phyloP scores from a whole-genome alignment of 2,888 invertebrate genomes.

The Callosobruchus maculatus region DNA sequence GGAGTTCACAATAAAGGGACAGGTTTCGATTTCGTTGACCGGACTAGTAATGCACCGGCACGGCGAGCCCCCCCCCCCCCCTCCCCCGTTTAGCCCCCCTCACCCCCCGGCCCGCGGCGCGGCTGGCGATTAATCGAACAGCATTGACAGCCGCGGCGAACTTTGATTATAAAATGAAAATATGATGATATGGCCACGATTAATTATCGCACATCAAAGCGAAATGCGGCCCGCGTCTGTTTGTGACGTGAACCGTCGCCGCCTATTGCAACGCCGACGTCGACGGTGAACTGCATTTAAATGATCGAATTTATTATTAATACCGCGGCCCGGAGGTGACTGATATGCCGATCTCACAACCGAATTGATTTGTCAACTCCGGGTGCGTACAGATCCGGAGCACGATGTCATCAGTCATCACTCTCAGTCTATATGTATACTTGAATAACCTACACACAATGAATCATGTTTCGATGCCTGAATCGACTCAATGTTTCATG shows the following conservation, averaged over 20 bases:
- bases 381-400: too few species aligned
- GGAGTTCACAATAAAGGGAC: too few species aligned
- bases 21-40: background rate
- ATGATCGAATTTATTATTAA: constrained; percentile 34
- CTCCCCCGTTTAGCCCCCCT: too few species aligned
- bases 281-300: constrained; percentile 27
- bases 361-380: background rate
- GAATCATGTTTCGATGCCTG: too few species aligned
- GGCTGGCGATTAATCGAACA: background rate
- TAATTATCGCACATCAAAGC: constrained; percentile 37
- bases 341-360: too few species aligned
- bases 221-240: constrained; percentile 17
- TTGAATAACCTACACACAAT: too few species aligned
- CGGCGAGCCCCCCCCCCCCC: background rate
- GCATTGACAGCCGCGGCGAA: constrained; percentile 29
- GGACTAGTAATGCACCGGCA: background rate
- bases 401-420: too few species aligned
- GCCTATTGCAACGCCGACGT: constrained; percentile 21
- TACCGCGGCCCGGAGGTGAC: constrained; percentile 7
- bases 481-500: too few species aligned
- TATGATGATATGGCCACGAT: constrained; percentile 41
- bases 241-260: constrained; percentile 30
- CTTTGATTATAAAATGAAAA: constrained; percentile 43
- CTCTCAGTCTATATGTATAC: too few species aligned
- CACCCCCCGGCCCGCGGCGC: background rate